phyloP scores from a whole-genome alignment of 1,140 invertebrate species.

The Matsumurasca onukii region DNA sequence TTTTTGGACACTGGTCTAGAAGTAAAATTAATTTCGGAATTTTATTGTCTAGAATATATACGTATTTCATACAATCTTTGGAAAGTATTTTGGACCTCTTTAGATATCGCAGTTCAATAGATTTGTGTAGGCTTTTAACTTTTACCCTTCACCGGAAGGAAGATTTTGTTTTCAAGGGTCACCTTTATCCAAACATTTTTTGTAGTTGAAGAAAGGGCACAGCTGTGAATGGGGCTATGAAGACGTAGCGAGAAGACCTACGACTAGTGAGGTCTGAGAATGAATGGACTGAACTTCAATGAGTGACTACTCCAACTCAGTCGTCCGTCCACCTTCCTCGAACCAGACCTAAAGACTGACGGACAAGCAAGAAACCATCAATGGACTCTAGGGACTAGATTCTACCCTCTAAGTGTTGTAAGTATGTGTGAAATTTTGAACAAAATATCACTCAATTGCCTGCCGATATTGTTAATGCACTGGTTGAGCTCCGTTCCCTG shows the following conservation, averaged over 20 bases:
- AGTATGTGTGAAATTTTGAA: conserved; percentile 21
- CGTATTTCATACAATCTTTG: too few species aligned
- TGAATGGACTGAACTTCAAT: neutral
- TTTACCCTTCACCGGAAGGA: neutral
- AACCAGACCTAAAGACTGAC: conserved; percentile 6
- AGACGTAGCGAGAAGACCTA: neutral
- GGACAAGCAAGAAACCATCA: conserved; percentile 25
- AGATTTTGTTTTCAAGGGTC: neutral
- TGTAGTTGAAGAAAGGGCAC: neutral
- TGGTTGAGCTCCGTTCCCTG: neutral
- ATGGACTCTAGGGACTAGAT: conserved; percentile 23
- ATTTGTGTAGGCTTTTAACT: too few species aligned
- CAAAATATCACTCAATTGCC: too few species aligned
- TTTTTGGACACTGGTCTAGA: too few species aligned
- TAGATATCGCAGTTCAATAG: too few species aligned
- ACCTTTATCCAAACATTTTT: neutral
- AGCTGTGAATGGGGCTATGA: neutral
- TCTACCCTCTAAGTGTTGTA: conserved; percentile 4
- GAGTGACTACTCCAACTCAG: neutral
- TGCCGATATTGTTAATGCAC: too few species aligned
- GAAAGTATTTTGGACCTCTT: too few species aligned
- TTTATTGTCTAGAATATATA: too few species aligned
- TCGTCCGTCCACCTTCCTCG: neutral
- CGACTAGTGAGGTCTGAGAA: neutral
- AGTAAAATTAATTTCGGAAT: too few species aligned